Base-by-base conservation (phyloP, 2,113 vertebrate genomes). In the Acanthochromis polyacanthus region DNA sequence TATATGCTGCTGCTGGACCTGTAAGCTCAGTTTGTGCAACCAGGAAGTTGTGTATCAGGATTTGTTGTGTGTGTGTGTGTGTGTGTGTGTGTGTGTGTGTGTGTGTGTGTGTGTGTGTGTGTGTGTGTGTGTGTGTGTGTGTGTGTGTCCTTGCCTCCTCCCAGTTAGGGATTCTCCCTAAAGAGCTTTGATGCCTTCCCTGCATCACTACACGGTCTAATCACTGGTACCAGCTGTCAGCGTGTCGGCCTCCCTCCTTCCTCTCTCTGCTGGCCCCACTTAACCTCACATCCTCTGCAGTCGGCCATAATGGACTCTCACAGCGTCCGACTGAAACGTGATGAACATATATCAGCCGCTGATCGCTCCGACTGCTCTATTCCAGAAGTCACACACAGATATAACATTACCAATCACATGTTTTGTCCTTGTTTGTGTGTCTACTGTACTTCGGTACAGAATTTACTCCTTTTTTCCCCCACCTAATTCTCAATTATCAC, bases 141-240 rank as follows among this genome's bases (percentile, higher is more conserved):
- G 81, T 73, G 60, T 80, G 71, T 85, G 25, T 73, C 32, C 48
- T 64, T 79, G 82, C 66, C 62, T 75, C 64, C 81, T 64, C 83
- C 69, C 72, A 53, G 75, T 77, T 36, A 73, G 81, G 89, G 89
- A 89, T 90, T 93, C 86, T 90, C 81, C 67, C 84, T 90, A 91
- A 92, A 93, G 95, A 90, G 91, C 83, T 92, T 77, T 89, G 91
- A 76, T 91, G 90, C 81, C 82, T 73, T 69, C 89, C 72, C 68
- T 81, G 80, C 64, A 84, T 78, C 87, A 72, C 83, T 88, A 90
- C 60, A 60, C 50, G 79, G 88, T 69, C 92, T 94, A 77, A 88
- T 88, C 89, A 91, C 91, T 88, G 12, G 75, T 76, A 85, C 92
- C 94, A 95, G 93, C 95, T 95, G 95, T 95, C 94, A 64, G 91